Percentiles rank a stretch among this genome's conserved stretches.
These are phyloP conservation scores for Lobophora halterata DNA, from an alignment of 2,888 invertebrate species.

Conservation along the genomic window DNA sequence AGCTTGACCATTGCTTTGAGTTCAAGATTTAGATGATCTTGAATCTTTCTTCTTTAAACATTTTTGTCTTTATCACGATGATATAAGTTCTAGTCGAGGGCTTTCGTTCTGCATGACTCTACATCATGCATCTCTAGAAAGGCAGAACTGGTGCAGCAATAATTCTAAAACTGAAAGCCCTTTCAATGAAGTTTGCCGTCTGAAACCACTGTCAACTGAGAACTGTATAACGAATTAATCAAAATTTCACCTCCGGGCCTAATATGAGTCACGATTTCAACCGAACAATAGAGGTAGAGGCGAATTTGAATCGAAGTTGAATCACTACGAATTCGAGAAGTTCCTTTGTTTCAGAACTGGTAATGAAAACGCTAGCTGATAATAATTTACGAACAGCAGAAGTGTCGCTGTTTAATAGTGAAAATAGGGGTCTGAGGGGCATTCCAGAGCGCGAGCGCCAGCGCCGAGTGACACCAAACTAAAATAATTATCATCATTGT, in stretches of 20 bases:
- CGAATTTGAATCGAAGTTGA: constrained; percentile 73
- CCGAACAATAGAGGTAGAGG: constrained; percentile 67
- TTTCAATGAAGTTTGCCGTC: constrained; percentile 59
- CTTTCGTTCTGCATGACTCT: no score
- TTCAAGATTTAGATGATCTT: no score
- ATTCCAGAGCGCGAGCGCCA: constrained; percentile 64
- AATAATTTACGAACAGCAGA: constrained; percentile 80
- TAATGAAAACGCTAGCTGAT: constrained; percentile 78
- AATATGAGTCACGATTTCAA: constrained; percentile 74
- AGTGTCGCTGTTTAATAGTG: constrained; percentile 78
- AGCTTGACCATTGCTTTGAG: no score
- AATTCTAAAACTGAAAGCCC: constrained; percentile 50
- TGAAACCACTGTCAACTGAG: constrained; percentile 58
- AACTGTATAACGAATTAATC: constrained; percentile 76
- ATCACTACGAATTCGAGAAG: constrained; percentile 71
- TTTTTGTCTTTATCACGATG: no score
- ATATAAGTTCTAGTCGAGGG: no score
- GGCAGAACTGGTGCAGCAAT: constrained; percentile 53
- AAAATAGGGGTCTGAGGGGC: constrained; percentile 69
- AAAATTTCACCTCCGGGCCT: constrained; percentile 75
- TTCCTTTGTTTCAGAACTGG: constrained; percentile 74
- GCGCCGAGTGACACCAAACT: constrained; percentile 72
- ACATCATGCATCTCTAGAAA: constrained; percentile 39
- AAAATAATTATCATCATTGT: constrained; percentile 81
- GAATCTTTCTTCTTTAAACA: no score